Percentiles rank a stretch among this genome's conserved stretches.
Conservation (phyloP, 1,140 invertebrate species). For the Anagrus nilaparvatae region DNA sequence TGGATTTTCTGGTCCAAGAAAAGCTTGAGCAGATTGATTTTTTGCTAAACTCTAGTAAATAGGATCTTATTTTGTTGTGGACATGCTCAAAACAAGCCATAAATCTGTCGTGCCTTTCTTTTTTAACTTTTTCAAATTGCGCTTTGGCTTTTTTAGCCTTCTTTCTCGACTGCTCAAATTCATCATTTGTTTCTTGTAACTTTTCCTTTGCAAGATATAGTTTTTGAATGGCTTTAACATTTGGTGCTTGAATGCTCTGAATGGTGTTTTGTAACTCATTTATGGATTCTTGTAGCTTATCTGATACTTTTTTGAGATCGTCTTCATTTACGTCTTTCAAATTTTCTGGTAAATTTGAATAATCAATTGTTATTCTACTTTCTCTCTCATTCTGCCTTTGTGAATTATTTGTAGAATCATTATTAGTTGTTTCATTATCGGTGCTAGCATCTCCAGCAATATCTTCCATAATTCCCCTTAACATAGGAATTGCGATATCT, state of each 20-base stretch:
- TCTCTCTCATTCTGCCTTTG: constrained; percentile 39
- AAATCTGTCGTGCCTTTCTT: constrained; percentile 87
- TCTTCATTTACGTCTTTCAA: constrained; percentile 77
- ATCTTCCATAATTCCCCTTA: constrained; percentile 85
- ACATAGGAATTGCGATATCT: constrained; percentile 82
- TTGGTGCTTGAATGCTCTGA: constrained; percentile 94
- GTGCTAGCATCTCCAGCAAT: constrained; percentile 52
- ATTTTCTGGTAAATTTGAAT: constrained; percentile 65
- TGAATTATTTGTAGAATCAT: constrained; percentile 29
- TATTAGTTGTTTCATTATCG: constrained; percentile 29
- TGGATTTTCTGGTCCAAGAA: constrained; percentile 93
- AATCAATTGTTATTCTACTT: constrained; percentile 77
- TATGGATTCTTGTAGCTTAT: constrained; percentile 75
- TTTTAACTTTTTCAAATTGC: constrained; percentile 91
- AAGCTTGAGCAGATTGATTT: constrained; percentile 97
- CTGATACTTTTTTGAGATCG: constrained; percentile 78
- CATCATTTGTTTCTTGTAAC: constrained; percentile 90
- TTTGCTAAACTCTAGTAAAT: constrained; percentile 95
- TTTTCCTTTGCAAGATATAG: constrained; percentile 91
- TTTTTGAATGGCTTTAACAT: constrained; percentile 90
- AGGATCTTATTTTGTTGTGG: constrained; percentile 90
- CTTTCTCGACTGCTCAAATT: constrained; percentile 89
- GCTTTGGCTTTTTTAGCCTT: constrained; percentile 91
- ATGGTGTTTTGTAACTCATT: constrained; percentile 76
- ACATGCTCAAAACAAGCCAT: constrained; percentile 97